These are phyloP conservation scores for Calypte anna DNA, from an alignment of 2,113 vertebrate genomes.

Conservation along the genomic window DNA sequence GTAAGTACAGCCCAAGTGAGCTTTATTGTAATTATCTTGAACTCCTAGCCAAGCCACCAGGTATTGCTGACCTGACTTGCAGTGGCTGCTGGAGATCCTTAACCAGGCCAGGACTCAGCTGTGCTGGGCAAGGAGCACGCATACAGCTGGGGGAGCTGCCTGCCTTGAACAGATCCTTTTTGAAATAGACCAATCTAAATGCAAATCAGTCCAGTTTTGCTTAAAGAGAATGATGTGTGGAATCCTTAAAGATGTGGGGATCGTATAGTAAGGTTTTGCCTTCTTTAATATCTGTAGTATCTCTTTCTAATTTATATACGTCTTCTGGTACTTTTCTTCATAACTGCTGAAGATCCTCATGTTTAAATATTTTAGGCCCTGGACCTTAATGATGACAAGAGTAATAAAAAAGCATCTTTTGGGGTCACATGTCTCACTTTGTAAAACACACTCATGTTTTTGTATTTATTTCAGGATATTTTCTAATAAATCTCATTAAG, in stretches of 20 bases:
- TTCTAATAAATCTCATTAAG: not conserved
- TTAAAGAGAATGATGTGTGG: not conserved
- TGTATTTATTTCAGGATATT: not conserved
- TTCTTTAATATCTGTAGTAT: not conserved
- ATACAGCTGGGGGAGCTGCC: not conserved
- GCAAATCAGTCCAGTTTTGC: not conserved
- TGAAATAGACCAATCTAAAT: not conserved
- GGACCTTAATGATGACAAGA: constrained; percentile 2
- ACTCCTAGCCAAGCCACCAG: not conserved
- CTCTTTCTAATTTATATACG: not conserved
- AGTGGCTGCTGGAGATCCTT: not conserved
- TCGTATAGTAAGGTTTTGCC: not conserved
- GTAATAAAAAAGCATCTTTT: not conserved
- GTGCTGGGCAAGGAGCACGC: not conserved
- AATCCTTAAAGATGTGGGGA: not conserved
- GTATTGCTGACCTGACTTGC: not conserved
- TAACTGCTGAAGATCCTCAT: not conserved
- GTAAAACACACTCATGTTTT: not conserved
- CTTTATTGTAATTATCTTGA: not conserved
- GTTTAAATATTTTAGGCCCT: not conserved
- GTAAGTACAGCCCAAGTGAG: not conserved
- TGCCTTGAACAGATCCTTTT: not conserved
- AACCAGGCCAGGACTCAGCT: not conserved
- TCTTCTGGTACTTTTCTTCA: not conserved
- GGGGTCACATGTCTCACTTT: not conserved